phyloP scores from a whole-genome alignment of 2,113 vertebrate genomes.

The Dermatemys mawii region DNA sequence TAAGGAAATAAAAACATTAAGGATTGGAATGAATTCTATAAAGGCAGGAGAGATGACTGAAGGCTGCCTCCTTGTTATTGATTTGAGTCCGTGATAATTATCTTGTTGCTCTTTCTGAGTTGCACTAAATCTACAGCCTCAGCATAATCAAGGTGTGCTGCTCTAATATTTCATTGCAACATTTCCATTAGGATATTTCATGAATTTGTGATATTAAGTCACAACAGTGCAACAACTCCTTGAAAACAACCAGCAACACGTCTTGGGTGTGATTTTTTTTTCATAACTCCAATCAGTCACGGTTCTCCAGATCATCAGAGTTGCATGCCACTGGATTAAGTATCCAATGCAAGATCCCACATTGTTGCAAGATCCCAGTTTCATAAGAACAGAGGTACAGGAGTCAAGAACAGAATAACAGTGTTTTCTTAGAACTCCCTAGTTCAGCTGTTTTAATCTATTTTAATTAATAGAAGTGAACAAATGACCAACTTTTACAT shows the following conservation, averaged over 20 bases:
- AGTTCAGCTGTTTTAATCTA: not conserved
- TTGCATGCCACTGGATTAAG: not conserved
- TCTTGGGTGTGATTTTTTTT: constrained; percentile 31
- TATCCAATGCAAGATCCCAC: not conserved
- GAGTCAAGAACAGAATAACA: not conserved
- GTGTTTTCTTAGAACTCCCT: not conserved
- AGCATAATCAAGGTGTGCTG: not conserved
- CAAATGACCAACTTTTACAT: not conserved
- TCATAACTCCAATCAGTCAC: not conserved
- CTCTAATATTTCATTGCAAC: not conserved
- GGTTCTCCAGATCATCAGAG: not conserved
- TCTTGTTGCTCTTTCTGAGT: not conserved
- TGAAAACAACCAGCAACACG: rapidly evolving
- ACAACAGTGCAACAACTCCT: not conserved
- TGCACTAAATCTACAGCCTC: not conserved
- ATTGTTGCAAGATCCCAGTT: not conserved
- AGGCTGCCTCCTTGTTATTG: not conserved
- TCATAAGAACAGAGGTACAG: not conserved
- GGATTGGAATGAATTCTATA: not conserved
- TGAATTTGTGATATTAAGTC: not conserved
- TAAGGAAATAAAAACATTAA: not conserved
- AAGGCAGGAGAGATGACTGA: not conserved
- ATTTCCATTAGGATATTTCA: not conserved
- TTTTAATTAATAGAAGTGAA: not conserved
- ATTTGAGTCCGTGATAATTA: not conserved